A percentile compares a stretch with the other conserved stretches of the same genome.
Conservation (phyloP, 2,113 vertebrate species). For the Lutjanus erythropterus region DNA sequence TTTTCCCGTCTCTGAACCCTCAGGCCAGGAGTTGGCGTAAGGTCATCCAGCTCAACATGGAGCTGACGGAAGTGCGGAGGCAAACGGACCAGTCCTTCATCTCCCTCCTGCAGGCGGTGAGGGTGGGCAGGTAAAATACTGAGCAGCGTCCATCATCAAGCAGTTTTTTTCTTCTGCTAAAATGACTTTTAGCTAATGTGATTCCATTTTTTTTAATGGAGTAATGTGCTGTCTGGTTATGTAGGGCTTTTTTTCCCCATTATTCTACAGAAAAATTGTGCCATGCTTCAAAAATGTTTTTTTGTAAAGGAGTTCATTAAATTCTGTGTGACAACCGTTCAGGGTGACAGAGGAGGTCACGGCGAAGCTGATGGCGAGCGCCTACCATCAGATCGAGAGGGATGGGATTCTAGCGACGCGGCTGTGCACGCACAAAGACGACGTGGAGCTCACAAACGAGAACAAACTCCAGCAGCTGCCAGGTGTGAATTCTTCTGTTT, state of each 20-base stretch:
- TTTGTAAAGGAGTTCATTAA: not conserved
- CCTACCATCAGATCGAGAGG: constrained; percentile 87
- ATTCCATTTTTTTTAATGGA: too few relatives aligned
- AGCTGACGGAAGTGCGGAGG: constrained; percentile 92
- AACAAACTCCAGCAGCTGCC: constrained; percentile 88
- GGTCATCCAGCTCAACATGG: constrained; percentile 94
- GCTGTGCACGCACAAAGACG: constrained; percentile 97
- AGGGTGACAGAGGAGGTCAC: constrained; percentile 94
- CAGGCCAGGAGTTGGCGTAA: constrained; percentile 94
- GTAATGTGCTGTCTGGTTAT: not conserved
- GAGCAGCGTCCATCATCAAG: not conserved
- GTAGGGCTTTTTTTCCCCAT: not conserved
- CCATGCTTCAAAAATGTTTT: not conserved
- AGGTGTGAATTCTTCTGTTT: constrained; percentile 80
- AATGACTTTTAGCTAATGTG: not conserved
- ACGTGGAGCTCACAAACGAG: constrained; percentile 94
- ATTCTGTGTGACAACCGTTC: constrained; percentile 19
- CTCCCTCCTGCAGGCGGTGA: constrained; percentile 91
- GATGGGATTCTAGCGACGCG: constrained; percentile 96
- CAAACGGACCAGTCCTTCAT: constrained; percentile 93
- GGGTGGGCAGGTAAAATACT: constrained; percentile 90
- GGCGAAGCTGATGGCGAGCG: constrained; percentile 84
- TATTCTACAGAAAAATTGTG: not conserved
- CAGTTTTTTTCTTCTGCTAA: not conserved
- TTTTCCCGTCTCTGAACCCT: constrained; percentile 9